Conservation (phyloP, 1,140 invertebrate species). For the Drosophila ficusphila region DNA sequence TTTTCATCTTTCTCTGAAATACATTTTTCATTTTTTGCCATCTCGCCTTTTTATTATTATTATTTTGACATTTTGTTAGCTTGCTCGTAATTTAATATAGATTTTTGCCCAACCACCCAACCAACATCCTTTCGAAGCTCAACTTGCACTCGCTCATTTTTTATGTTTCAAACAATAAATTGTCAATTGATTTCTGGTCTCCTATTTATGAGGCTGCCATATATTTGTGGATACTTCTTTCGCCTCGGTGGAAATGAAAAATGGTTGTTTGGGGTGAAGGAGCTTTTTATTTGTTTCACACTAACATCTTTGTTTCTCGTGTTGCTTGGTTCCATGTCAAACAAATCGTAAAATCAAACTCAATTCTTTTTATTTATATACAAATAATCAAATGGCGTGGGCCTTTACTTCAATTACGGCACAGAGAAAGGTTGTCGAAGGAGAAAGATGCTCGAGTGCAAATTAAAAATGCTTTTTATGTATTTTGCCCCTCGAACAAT, state of each 20-base stretch:
- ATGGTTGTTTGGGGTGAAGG: conserved; percentile 23
- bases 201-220: conserved; percentile 69
- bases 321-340: conserved; percentile 47
- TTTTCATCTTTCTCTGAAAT: background rate
- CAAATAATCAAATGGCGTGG: conserved; percentile 59
- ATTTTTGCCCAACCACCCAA: conserved; percentile 37
- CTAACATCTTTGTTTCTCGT: conserved; percentile 19
- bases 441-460: conserved; percentile 16
- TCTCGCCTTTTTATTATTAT: conserved; percentile 64
- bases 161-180: conserved; percentile 75
- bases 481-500: conserved; percentile 22
- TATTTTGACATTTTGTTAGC: conserved; percentile 73
- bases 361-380: conserved; percentile 44
- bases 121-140: background rate
- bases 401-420: conserved; percentile 75
- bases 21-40: background rate
- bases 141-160: conserved; percentile 42
- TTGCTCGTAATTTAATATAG: conserved; percentile 76
- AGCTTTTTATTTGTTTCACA: background rate
- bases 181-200: conserved; percentile 79
- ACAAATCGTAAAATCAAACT: conserved; percentile 75
- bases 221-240: conserved; percentile 47
- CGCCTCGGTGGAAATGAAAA: conserved; percentile 48
- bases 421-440: background rate
- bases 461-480: conserved; percentile 64